Percentiles rank a stretch among this genome's conserved stretches.
Conservation (phyloP, 2,797 vertebrate species). For the Graptemys geographica region DNA sequence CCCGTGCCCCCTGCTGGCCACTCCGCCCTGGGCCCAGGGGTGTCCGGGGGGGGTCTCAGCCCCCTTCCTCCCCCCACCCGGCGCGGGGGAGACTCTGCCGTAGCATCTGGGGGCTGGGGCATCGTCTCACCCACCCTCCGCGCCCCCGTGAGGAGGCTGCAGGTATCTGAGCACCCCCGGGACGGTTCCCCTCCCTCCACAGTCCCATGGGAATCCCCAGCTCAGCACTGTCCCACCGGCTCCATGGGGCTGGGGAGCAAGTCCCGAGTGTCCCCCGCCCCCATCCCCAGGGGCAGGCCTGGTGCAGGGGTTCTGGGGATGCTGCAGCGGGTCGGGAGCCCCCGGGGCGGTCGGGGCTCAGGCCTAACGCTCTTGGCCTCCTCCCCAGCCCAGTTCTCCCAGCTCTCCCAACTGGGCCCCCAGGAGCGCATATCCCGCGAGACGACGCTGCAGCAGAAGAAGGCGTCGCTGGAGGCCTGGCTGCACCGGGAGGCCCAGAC, state of each 20-base stretch:
- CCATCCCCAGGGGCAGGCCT: too few species aligned
- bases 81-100: background rate
- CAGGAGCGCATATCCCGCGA: constrained; percentile 90
- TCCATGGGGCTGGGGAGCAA: background rate
- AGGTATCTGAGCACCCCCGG: background rate
- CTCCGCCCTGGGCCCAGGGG: background rate
- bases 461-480: constrained; percentile 92
- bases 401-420: constrained; percentile 87
- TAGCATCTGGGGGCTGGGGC: background rate
- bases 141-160: background rate
- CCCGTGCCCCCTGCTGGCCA: too few species aligned
- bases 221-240: background rate
- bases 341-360: fast-evolving
- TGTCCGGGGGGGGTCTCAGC: too few species aligned
- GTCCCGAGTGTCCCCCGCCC: background rate
- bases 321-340: fast-evolving
- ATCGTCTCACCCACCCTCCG: background rate
- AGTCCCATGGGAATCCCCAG: background rate
- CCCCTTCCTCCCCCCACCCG: too few species aligned
- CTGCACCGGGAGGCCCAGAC: constrained; percentile 94
- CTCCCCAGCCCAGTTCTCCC: constrained; percentile 88
- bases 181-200: too few species aligned
- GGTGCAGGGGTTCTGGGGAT: fast-evolving
- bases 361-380: fast-evolving
- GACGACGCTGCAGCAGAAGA: constrained; percentile 91